Percentiles rank a stretch among this genome's conserved stretches.
These are phyloP conservation scores for Diarsia mendica DNA, from an alignment of 2,888 invertebrate species.

Conservation along the genomic window DNA sequence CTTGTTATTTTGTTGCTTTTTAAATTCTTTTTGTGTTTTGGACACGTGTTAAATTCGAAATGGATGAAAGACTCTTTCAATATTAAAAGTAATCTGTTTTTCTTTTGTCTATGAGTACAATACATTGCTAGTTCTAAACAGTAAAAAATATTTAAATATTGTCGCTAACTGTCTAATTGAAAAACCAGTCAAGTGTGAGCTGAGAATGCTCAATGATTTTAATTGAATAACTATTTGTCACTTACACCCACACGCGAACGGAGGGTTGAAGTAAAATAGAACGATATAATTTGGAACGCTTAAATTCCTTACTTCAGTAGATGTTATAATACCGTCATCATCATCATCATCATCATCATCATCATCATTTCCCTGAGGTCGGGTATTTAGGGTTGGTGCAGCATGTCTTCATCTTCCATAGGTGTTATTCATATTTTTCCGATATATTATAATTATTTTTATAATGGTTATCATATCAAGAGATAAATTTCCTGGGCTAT, in stretches of 20 bases:
- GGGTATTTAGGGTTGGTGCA: too few relatives aligned
- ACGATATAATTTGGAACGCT: background rate
- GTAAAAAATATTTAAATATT: background rate
- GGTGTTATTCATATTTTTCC: too few relatives aligned
- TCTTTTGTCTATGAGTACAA: background rate
- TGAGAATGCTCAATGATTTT: background rate
- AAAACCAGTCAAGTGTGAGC: background rate
- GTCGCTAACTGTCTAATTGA: background rate
- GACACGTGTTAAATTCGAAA: slow-evolving; percentile 45
- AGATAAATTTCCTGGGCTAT: too few relatives aligned
- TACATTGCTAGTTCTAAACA: background rate
- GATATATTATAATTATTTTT: too few relatives aligned
- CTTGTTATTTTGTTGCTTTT: slow-evolving; percentile 34
- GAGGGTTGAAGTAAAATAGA: background rate
- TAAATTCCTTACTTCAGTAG: background rate
- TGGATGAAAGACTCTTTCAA: background rate
- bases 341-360: background rate
- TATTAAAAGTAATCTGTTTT: background rate
- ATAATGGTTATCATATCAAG: too few relatives aligned
- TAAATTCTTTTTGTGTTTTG: slow-evolving; percentile 8
- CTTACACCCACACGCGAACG: background rate
- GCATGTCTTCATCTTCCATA: too few relatives aligned
- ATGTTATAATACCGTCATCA: background rate
- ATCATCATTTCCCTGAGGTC: too few relatives aligned
- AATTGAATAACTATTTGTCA: slow-evolving; percentile 8